Conservation (phyloP, 1,140 invertebrate genomes). For the Solenopsis fugax region DNA sequence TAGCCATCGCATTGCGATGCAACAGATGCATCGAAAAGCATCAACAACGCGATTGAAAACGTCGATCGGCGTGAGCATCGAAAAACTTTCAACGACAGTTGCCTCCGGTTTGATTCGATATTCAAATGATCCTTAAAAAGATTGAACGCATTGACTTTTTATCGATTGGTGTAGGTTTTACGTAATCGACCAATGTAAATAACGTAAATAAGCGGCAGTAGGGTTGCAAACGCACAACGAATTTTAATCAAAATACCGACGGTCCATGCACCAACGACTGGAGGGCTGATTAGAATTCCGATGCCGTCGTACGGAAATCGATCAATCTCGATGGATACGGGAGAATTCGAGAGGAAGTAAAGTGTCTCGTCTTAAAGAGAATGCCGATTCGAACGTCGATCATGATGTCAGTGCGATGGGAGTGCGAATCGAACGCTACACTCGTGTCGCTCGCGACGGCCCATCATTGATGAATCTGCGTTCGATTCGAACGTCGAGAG, state of each 20-base stretch:
- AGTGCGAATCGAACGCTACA: not conserved
- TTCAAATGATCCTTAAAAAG: not conserved
- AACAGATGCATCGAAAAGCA: not conserved
- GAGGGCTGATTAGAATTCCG: conserved; percentile 73
- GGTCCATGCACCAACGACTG: conserved; percentile 43
- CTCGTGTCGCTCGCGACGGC: not conserved
- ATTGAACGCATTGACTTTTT: not conserved
- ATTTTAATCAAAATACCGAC: conserved; percentile 73
- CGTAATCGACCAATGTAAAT: not conserved
- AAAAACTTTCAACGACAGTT: not conserved
- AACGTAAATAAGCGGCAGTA: conserved; percentile 35
- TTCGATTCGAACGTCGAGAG: not conserved
- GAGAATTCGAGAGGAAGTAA: not conserved
- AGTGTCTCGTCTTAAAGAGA: conserved; percentile 44
- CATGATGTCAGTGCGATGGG: not conserved
- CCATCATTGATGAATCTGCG: not conserved
- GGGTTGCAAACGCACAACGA: conserved; percentile 58
- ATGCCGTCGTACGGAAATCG: conserved; percentile 30
- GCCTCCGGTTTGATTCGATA: not conserved
- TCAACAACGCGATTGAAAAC: not conserved
- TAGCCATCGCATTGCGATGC: no score
- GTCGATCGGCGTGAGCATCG: not conserved
- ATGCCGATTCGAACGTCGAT: not conserved
- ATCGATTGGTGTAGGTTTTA: no score
- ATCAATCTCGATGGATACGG: conserved; percentile 33